Evolutionary conservation across 2,888 invertebrate species (phyloP), one percentile per base, ranked within the genome.

Genomic region (Habrosyne pyritoides): DNA sequence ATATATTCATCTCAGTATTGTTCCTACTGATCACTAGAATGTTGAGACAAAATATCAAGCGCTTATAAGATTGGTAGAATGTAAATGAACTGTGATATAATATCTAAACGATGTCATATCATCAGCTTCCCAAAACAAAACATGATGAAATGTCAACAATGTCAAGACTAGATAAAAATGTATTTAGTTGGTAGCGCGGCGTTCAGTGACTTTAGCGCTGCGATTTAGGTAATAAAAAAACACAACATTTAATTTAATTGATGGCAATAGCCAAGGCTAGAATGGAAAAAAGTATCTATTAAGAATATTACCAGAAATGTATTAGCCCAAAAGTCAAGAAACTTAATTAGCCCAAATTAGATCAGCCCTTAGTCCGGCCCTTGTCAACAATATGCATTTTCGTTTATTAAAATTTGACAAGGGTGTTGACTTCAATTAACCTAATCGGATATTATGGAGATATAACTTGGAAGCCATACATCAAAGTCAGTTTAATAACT

Each of bases 381-480:
- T 42, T 42, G 36, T 42, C 10, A 33, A 33, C 30, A 6, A 6
- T 3, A 14, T 18, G 18, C 18, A 42, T 18, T 18, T 42, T 42
- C 18, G 42, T 21, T 21, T 22, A 24, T 47, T 14, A 14, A 14
- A 12, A 30, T 2, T 6, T 48, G 48, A n/a, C 26, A 48, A 48
- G 14, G 48, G 48, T 12, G 24, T 22, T 48, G n/a, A 14, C 48
- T 22, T 24, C 18, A 26, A 26, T 24, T 48, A 48, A 24, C 26
- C 26, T 26, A 14, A 24, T 14, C 14, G 24, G 21, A 48, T 48
- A 48, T 24, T 22, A 22, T 18, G 22, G 10, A 49, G 2, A 5
- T n/a, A 52, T 51, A 33, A 36, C 7, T 51, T 7, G 28, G 21
- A 24, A 49, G 42, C 14, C 26, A 48, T 47, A 51, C 53, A 55